Evolutionary conservation across 2,113 vertebrate genomes (phyloP), one percentile per base, ranked within the genome.

Genomic region (Tachuris rubrigastra): DNA sequence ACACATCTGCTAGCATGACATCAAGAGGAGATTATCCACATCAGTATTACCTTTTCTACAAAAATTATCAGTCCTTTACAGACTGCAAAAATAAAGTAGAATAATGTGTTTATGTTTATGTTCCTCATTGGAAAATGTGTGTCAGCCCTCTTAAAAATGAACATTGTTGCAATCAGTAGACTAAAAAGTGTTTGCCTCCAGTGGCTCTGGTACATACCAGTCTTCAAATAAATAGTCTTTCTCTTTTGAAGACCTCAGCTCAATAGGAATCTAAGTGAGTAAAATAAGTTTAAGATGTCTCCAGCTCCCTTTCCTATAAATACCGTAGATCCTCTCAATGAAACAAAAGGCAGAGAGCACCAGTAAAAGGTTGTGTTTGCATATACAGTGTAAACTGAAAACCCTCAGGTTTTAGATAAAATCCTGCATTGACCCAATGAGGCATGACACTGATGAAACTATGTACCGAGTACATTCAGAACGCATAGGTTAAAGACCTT

Each of bases 391-490:
- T 96, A 96, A 96, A 97, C 81, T 94, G 83, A 95, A 98, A 95
- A 97, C 76, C 85, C 90, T 97, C 41, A 62, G 78, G 92, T 96
- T 95, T 96, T 95, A 97, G 91, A 92, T 96, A 97, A 98, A 97
- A 96, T 95, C 95, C 95, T 94, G 6, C 94, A 76, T 53, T 97
- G 95, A 96, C 94, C 87, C 78, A 95, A 22, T 91, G 93, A 96
- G 90, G 93, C 88, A 90, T 86, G 94, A 92, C 75, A 95, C 30
- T 96, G 95, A 95, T 90, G 93, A 96, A 96, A 90, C 80, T 93
- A 37, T 92, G 85, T 94, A 90, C 92, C 78, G 76, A 75, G 85
- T 83, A 89, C 87, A n/a, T 89, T 97, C 87, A 89, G 93, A 94
- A 93, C 55, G 1, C 42, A 8, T 88, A 80, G 91, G 93, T 94